A percentile compares a stretch with the other conserved stretches of the same genome.
phyloP scores from a whole-genome alignment of 2,888 invertebrate species.

The Antheraea assamensis region DNA sequence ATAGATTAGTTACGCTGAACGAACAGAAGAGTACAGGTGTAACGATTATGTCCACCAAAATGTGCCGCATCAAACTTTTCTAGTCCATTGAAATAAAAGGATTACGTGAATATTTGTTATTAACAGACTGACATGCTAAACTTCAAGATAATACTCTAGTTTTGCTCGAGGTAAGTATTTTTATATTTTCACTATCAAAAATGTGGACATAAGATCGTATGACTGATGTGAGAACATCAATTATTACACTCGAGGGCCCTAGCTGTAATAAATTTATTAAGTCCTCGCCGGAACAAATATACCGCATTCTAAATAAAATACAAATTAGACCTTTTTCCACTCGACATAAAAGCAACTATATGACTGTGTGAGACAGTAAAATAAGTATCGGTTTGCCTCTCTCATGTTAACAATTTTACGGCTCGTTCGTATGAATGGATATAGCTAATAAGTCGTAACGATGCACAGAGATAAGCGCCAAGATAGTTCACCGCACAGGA shows the following conservation, averaged over 20 bases:
- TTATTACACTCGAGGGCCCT: not conserved
- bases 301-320: not conserved
- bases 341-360: not conserved
- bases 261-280: not conserved
- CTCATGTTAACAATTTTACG: not conserved
- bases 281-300: not conserved
- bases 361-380: not conserved
- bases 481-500: not conserved
- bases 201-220: no score
- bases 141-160: no score
- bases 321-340: not conserved
- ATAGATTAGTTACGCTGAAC: no score
- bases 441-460: not conserved
- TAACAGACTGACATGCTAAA: no score
- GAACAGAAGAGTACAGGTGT: no score
- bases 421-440: not conserved
- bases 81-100: no score
- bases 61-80: no score
- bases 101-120: no score
- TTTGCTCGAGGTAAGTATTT: no score
- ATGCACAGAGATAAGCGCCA: not conserved
- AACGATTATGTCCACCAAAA: no score
- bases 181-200: no score
- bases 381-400: not conserved
- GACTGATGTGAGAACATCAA: no score